Evolutionary conservation across 2,888 invertebrate species (phyloP).

Genomic region (Neocrepidodera transversa): DNA sequence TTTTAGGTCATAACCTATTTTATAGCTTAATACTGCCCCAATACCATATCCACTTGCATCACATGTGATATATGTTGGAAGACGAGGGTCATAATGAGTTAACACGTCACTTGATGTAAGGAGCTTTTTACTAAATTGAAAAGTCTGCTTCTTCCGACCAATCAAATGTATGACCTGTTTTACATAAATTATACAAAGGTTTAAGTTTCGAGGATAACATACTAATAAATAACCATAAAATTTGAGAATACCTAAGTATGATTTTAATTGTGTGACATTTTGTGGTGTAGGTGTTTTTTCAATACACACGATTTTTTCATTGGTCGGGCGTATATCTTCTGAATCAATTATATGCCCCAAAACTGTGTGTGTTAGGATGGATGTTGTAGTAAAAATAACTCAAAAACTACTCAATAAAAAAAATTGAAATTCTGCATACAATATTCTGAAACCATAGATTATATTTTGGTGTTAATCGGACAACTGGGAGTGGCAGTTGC

Average conservation of each 20-base stretch:
- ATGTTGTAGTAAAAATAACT: too few species aligned
- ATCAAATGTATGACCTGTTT: not conserved
- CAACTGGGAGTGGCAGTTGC: too few species aligned
- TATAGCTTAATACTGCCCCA: constrained; percentile 42
- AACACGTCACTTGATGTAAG: constrained; percentile 6
- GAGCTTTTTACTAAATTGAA: not conserved
- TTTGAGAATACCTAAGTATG: constrained; percentile 34
- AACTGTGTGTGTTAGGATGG: too few species aligned
- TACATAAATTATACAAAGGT: constrained; percentile 32
- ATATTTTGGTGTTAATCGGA: too few species aligned
- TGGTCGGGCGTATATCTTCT: constrained; percentile 16
- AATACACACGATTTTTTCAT: constrained; percentile 25
- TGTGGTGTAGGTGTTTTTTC: constrained; percentile 21
- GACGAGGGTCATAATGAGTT: constrained; percentile 36
- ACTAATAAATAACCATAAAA: constrained; percentile 33
- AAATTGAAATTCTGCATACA: too few species aligned
- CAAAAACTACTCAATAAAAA: too few species aligned
- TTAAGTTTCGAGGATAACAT: constrained; percentile 30
- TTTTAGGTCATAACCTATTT: constrained; percentile 23
- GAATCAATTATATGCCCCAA: constrained; percentile 19
- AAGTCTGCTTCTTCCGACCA: not conserved
- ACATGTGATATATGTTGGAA: constrained; percentile 39
- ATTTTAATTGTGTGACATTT: constrained; percentile 29
- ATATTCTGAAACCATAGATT: too few species aligned
- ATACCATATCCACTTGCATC: constrained; percentile 42